These are phyloP conservation scores for Heliothis peltigera DNA, from an alignment of 2,888 invertebrate genomes.

Conservation along the genomic window DNA sequence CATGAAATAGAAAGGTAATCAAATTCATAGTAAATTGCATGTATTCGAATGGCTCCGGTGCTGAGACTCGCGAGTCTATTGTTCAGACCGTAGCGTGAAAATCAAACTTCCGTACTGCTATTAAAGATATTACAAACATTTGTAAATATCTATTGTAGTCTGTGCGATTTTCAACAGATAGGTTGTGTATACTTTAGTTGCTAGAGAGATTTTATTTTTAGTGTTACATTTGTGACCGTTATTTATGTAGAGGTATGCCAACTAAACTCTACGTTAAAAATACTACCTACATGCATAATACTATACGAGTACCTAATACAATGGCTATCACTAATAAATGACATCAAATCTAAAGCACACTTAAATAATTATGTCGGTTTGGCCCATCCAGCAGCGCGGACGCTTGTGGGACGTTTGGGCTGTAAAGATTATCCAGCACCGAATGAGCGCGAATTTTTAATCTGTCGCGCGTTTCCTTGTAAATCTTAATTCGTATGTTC, in stretches of 20 bases:
- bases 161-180: constrained; percentile 62
- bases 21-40: constrained; percentile 72
- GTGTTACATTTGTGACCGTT: constrained; percentile 54
- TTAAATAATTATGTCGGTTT: constrained; percentile 50
- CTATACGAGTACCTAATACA: constrained; percentile 46
- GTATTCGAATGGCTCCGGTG: constrained; percentile 65
- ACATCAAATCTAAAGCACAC: constrained; percentile 50
- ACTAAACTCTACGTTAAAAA: constrained; percentile 56
- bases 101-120: constrained; percentile 79
- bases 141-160: constrained; percentile 73
- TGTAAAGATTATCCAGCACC: constrained; percentile 65
- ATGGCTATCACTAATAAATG: constrained; percentile 51
- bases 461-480: constrained; percentile 77
- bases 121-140: constrained; percentile 75
- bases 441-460: constrained; percentile 71
- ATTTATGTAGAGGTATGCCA: constrained; percentile 62
- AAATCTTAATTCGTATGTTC: constrained; percentile 83
- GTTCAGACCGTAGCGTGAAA: constrained; percentile 77
- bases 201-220: constrained; percentile 57
- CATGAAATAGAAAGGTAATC: constrained; percentile 75
- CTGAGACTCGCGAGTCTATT: constrained; percentile 73
- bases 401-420: constrained; percentile 36
- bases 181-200: constrained; percentile 42
- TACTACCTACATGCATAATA: constrained; percentile 48
- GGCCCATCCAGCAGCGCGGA: constrained; percentile 56